phyloP scores from a whole-genome alignment of 2,113 vertebrate genomes.

The Marmota flaviventris region DNA sequence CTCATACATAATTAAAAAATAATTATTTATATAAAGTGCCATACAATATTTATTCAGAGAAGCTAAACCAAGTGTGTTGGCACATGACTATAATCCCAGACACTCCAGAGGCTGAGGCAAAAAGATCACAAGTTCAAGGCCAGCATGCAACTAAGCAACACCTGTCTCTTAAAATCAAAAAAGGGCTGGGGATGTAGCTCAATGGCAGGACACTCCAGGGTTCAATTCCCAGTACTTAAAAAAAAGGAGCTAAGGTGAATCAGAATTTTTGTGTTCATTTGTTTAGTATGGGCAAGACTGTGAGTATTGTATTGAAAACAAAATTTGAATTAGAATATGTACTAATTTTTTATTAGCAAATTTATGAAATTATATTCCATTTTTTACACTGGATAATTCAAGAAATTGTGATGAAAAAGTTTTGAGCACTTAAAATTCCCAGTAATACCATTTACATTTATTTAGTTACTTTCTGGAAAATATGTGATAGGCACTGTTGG shows the following conservation, averaged over 20 bases:
- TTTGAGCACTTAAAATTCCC: slow-evolving; percentile 2
- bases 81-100: no score
- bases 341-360: neutral
- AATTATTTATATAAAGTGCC: neutral
- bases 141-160: no score
- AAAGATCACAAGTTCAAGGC: no score
- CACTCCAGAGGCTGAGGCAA: no score
- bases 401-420: neutral
- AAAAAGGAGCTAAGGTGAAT: neutral
- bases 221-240: neutral
- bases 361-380: neutral
- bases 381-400: neutral
- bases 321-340: slow-evolving; percentile 1
- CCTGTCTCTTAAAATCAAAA: no score
- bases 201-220: no score
- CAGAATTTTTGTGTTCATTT: neutral
- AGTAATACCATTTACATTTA: neutral
- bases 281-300: neutral
- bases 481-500: neutral
- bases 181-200: no score
- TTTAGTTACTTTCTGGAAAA: neutral
- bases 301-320: neutral
- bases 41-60: neutral
- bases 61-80: neutral
- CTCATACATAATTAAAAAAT: neutral